These are phyloP conservation scores for Drosophila nannoptera DNA, from an alignment of 1,140 invertebrate genomes.

Conservation along the genomic window DNA sequence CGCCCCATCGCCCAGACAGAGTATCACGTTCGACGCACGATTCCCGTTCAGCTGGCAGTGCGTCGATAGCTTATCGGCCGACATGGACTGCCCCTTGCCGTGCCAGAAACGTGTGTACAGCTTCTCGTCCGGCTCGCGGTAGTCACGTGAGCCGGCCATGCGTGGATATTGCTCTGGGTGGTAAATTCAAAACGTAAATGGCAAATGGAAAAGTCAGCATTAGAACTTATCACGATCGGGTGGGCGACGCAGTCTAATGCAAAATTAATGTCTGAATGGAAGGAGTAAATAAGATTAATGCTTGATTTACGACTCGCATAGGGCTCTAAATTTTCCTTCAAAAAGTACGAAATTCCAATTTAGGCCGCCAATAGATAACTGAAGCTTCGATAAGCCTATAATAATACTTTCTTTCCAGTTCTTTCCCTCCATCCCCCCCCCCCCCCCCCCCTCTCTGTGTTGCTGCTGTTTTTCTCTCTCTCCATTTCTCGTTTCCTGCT, in stretches of 20 bases:
- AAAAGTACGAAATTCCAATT: no score
- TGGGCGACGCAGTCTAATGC: neutral
- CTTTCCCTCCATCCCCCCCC: no score
- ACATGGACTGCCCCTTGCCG: constrained; percentile 64
- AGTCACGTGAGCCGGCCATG: constrained; percentile 50
- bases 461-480: no score
- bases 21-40: constrained; percentile 85
- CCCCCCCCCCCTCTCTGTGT: no score
- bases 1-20: constrained; percentile 90
- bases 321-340: no score
- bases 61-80: constrained; percentile 60
- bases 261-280: neutral
- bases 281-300: neutral
- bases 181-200: neutral
- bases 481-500: no score
- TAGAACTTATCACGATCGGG: neutral
- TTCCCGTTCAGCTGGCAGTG: constrained; percentile 77
- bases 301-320: neutral
- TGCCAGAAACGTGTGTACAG: constrained; percentile 62
- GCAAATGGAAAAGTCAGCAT: neutral
- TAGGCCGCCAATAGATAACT: constrained; percentile 5
- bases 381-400: no score
- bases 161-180: constrained; percentile 56
- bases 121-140: constrained; percentile 52
- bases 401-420: no score